Evolutionary conservation across 2,888 invertebrate genomes (phyloP).

Genomic region (Sisyra terminalis): DNA sequence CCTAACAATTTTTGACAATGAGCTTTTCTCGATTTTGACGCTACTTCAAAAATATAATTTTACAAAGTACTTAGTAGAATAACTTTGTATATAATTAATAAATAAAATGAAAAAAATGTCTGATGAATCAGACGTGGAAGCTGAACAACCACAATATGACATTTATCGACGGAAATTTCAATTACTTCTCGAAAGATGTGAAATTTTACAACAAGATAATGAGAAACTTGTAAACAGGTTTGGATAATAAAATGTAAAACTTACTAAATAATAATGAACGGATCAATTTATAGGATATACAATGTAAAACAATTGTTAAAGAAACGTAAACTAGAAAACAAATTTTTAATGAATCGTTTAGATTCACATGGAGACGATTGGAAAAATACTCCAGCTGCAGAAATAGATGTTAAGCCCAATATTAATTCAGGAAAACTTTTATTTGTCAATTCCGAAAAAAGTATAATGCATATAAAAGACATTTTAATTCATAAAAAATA

Average conservation of each 20-base stretch:
- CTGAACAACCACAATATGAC: slow-evolving; percentile 40
- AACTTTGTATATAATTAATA: no score
- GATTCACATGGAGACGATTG: slow-evolving; percentile 55
- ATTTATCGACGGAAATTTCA: slow-evolving; percentile 59
- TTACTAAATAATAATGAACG: neutral
- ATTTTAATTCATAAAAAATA: slow-evolving; percentile 19
- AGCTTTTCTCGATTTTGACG: no score
- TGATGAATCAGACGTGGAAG: slow-evolving; percentile 41
- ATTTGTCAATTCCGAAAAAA: no score
- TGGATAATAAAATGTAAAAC: slow-evolving; percentile 6
- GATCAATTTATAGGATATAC: slow-evolving; percentile 37
- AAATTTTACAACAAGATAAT: slow-evolving; percentile 60
- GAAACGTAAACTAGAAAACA: slow-evolving; percentile 48
- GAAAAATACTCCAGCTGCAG: slow-evolving; percentile 37
- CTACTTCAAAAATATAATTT: no score
- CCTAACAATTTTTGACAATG: no score
- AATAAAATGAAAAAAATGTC: slow-evolving; percentile 25
- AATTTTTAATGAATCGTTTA: slow-evolving; percentile 47
- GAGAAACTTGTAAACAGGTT: slow-evolving; percentile 52
- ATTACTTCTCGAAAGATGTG: slow-evolving; percentile 53
- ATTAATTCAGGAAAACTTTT: slow-evolving; percentile 9
- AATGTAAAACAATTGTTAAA: slow-evolving; percentile 52
- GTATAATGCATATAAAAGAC: slow-evolving; percentile 4
- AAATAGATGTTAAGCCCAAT: slow-evolving; percentile 31
- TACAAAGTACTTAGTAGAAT: no score